phyloP scores from a whole-genome alignment of 1,140 invertebrate genomes.

The Trachymyrmex cornetzi region DNA sequence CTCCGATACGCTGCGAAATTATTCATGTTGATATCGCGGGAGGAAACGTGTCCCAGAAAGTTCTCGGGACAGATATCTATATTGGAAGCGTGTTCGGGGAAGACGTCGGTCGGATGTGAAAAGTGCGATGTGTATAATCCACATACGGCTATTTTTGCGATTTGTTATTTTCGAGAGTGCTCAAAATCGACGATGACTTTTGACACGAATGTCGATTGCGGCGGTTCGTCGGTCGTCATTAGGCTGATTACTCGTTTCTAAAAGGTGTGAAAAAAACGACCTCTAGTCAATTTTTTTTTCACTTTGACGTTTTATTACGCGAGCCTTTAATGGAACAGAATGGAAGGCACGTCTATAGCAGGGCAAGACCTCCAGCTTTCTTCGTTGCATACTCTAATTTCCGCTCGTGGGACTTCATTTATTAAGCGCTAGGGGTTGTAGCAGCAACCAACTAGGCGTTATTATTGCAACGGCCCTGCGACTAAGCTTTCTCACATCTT shows the following conservation, averaged over 20 bases:
- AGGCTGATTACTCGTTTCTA: constrained; percentile 39
- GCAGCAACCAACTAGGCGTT: background rate
- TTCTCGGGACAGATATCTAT: constrained; percentile 37
- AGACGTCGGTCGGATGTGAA: constrained; percentile 50
- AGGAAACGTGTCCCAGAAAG: background rate
- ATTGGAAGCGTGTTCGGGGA: constrained; percentile 45
- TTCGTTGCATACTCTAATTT: constrained; percentile 59
- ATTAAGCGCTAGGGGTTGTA: constrained; percentile 8
- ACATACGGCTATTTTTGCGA: constrained; percentile 34
- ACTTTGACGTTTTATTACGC: constrained; percentile 19
- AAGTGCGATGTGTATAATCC: constrained; percentile 25
- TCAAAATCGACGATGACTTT: constrained; percentile 34
- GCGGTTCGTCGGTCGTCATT: constrained; percentile 39
- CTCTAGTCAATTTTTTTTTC: background rate
- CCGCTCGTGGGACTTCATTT: constrained; percentile 32
- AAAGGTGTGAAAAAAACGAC: constrained; percentile 14
- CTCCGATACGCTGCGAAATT: constrained; percentile 27
- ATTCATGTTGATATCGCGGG: constrained; percentile 36
- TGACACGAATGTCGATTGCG: constrained; percentile 31
- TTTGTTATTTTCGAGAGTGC: constrained; percentile 48
- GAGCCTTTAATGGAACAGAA: constrained; percentile 54
- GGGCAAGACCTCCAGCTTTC: constrained; percentile 30
- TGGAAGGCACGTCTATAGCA: constrained; percentile 28
- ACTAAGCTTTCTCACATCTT: constrained; percentile 43
- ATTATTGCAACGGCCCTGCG: constrained; percentile 40